Percentiles rank a stretch among this genome's conserved stretches.
phyloP scores from a whole-genome alignment of 1,140 invertebrate species.

The Temnothorax longispinosus region DNA sequence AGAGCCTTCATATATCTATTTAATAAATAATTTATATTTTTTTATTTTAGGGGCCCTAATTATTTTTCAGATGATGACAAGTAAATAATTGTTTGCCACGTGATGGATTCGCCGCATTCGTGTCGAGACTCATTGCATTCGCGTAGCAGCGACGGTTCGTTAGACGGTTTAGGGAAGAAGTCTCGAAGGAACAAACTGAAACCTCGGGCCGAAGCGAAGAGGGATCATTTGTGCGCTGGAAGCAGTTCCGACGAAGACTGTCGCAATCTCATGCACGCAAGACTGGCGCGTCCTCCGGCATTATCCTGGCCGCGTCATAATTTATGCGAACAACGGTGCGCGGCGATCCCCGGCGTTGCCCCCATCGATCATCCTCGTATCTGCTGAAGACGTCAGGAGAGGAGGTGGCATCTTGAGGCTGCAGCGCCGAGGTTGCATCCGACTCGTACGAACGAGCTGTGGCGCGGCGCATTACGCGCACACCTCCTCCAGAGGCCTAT shows the following conservation, averaged over 20 bases:
- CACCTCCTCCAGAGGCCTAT: conserved; percentile 29
- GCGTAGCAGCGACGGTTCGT: conserved; percentile 83
- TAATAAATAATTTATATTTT: too few species aligned
- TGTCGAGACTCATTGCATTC: conserved; percentile 65
- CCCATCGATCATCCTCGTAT: conserved; percentile 48
- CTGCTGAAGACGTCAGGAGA: conserved; percentile 38
- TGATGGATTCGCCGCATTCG: conserved; percentile 1
- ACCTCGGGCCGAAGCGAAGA: conserved; percentile 88
- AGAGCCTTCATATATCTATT: too few species aligned
- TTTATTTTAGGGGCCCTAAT: too few species aligned
- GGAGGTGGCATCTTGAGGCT: conserved; percentile 33
- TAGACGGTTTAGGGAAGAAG: conserved; percentile 86
- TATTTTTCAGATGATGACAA: too few species aligned
- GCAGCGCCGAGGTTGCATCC: conserved; percentile 33
- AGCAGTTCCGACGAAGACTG: conserved; percentile 92
- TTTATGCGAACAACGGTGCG: conserved; percentile 40
- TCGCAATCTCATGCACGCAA: conserved; percentile 64
- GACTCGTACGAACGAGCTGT: neutral
- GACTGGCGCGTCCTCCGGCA: neutral
- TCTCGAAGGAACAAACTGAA: conserved; percentile 87
- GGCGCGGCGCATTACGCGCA: neutral
- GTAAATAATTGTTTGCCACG: neutral
- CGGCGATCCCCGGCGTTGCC: conserved; percentile 34
- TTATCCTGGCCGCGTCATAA: conserved; percentile 42
- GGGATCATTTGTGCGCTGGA: conserved; percentile 87